These are phyloP conservation scores for Rhagonycha lutea DNA, from an alignment of 2,888 invertebrate genomes.

Conservation along the genomic window DNA sequence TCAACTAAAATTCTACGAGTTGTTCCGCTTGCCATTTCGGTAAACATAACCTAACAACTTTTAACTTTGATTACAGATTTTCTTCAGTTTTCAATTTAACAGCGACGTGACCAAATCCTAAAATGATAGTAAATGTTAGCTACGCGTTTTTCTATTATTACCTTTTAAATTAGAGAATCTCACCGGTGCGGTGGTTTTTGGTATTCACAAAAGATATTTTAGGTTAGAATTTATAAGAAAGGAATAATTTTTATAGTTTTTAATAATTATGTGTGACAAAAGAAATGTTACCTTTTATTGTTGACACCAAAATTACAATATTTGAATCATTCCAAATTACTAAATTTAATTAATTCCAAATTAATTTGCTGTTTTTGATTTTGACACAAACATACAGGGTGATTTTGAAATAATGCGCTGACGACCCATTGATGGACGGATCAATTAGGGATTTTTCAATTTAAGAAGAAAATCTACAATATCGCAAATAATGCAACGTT, in stretches of 20 bases:
- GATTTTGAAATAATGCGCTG: not conserved
- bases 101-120: not conserved
- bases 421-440: too few relatives aligned
- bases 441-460: too few relatives aligned
- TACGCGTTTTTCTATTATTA: not conserved
- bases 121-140: not conserved
- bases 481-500: too few relatives aligned
- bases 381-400: not conserved
- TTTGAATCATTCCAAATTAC: not conserved
- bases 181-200: not conserved
- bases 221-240: not conserved
- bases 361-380: not conserved
- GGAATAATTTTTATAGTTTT: not conserved
- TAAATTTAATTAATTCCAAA: not conserved
- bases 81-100: not conserved
- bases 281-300: not conserved
- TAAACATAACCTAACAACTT: constrained; percentile 11
- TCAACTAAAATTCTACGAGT: constrained; percentile 93
- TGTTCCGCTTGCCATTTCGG: constrained; percentile 49
- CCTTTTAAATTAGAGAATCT: not conserved
- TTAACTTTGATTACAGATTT: not conserved
- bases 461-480: too few relatives aligned
- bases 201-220: not conserved
- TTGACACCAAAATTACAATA: not conserved
- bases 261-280: not conserved